These are phyloP conservation scores for Parasteatoda lunata DNA, from an alignment of 2,888 invertebrate genomes.

Conservation along the genomic window DNA sequence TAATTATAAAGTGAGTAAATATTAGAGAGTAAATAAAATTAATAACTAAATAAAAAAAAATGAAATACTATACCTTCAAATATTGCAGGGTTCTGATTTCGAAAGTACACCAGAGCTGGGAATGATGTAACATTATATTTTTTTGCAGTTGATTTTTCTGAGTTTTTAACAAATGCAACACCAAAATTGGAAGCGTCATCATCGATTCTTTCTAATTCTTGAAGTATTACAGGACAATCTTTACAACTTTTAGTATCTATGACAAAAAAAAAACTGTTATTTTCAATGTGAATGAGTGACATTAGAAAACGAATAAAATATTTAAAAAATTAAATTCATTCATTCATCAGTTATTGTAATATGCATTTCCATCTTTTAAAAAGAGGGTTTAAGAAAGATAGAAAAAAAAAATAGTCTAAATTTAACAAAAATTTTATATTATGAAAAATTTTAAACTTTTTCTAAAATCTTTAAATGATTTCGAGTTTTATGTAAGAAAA, in stretches of 20 bases:
- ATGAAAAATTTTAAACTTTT: no score
- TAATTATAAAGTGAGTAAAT: no score
- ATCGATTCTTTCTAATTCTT: slow-evolving; percentile 79
- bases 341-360: no score
- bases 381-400: no score
- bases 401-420: no score
- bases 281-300: no score
- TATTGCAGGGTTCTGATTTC: slow-evolving; percentile 96
- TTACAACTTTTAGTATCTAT: slow-evolving; percentile 73
- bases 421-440: no score
- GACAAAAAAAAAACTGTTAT: slow-evolving; percentile 9
- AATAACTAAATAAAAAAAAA: neutral
- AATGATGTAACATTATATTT: slow-evolving; percentile 97
- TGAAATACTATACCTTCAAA: slow-evolving; percentile 84
- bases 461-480: no score
- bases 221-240: slow-evolving; percentile 72
- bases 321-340: no score
- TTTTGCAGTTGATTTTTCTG: slow-evolving; percentile 80
- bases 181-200: slow-evolving; percentile 96
- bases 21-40: neutral
- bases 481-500: no score
- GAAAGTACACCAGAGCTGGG: slow-evolving; percentile 96
- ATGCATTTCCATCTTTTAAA: no score
- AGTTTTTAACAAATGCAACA: slow-evolving; percentile 91
- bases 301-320: no score